phyloP scores from a whole-genome alignment of 2,113 vertebrate species.

The Actenoides lindsayi region DNA sequence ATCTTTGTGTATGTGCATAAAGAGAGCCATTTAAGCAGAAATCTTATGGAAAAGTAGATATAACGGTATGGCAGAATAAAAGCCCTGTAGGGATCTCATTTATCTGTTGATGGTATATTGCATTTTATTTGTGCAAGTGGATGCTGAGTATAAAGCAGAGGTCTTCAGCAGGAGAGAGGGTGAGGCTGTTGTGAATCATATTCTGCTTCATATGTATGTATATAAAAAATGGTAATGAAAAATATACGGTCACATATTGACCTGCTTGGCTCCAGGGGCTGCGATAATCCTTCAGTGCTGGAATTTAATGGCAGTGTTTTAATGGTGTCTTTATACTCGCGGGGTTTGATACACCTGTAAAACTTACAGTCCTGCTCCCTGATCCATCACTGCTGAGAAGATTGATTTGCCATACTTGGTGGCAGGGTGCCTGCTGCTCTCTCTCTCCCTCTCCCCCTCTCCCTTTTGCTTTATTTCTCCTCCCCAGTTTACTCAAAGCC shows the following conservation, averaged over 20 bases:
- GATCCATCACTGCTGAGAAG: slow-evolving; percentile 55
- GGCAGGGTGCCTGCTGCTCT: neutral
- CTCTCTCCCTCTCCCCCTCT: neutral
- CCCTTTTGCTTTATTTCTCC: neutral
- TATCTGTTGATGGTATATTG: slow-evolving; percentile 35
- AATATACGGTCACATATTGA: slow-evolving; percentile 50
- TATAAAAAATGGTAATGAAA: slow-evolving; percentile 52
- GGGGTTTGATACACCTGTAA: slow-evolving; percentile 57
- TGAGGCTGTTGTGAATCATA: neutral
- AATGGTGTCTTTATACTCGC: slow-evolving; percentile 14
- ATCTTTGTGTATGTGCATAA: slow-evolving; percentile 49
- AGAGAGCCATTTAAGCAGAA: slow-evolving; percentile 59
- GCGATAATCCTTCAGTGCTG: slow-evolving; percentile 21
- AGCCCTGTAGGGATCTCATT: slow-evolving; percentile 49
- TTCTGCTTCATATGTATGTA: slow-evolving; percentile 19
- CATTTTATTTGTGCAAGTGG: slow-evolving; percentile 47
- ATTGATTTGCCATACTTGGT: slow-evolving; percentile 43
- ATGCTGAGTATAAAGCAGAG: slow-evolving; percentile 29
- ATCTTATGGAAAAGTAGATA: slow-evolving; percentile 39
- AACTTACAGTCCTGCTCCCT: slow-evolving; percentile 54
- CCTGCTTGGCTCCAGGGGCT: slow-evolving; percentile 32
- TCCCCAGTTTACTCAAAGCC: slow-evolving; percentile 22
- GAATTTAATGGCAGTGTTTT: slow-evolving; percentile 63
- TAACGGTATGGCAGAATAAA: slow-evolving; percentile 30
- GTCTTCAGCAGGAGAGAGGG: neutral